phyloP scores from a whole-genome alignment of 2,888 invertebrate species.

The Colostygia pectinataria region DNA sequence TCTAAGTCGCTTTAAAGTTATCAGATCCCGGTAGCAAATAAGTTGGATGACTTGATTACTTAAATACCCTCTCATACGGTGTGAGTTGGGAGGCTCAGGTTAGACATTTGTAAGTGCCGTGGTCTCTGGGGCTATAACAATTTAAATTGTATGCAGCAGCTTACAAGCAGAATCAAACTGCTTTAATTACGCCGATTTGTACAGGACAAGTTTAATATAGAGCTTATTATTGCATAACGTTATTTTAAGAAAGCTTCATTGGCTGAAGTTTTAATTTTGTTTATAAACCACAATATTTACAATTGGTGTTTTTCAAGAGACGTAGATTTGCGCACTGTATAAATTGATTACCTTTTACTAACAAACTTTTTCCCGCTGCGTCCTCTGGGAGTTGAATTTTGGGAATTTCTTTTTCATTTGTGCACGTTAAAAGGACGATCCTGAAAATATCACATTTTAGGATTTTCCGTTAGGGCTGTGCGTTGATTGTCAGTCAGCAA shows the following conservation, averaged over 20 bases:
- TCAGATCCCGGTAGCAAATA: background rate
- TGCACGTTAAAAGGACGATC: no score
- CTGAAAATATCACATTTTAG: no score
- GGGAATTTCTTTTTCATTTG: no score
- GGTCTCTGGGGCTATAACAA: constrained; percentile 9
- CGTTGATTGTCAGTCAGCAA: no score
- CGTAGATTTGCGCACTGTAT: no score
- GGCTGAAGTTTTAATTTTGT: background rate
- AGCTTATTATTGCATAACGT: constrained; percentile 2
- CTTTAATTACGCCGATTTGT: constrained; percentile 15
- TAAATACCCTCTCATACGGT: background rate
- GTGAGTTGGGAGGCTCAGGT: constrained; percentile 5
- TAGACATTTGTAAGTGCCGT: constrained; percentile 21
- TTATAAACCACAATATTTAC: background rate
- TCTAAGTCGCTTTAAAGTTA: background rate
- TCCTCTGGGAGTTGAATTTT: no score
- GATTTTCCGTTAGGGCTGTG: no score
- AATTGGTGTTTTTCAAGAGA: no score
- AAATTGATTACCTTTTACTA: no score
- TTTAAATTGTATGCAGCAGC: constrained; percentile 20
- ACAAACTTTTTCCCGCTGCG: no score
- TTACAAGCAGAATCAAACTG: constrained; percentile 11
- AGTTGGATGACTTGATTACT: background rate
- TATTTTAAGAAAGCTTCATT: constrained; percentile 3
- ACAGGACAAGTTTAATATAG: constrained; percentile 7